phyloP scores from a whole-genome alignment of 2,113 vertebrate species.

The Puffinus mauretanicus region DNA sequence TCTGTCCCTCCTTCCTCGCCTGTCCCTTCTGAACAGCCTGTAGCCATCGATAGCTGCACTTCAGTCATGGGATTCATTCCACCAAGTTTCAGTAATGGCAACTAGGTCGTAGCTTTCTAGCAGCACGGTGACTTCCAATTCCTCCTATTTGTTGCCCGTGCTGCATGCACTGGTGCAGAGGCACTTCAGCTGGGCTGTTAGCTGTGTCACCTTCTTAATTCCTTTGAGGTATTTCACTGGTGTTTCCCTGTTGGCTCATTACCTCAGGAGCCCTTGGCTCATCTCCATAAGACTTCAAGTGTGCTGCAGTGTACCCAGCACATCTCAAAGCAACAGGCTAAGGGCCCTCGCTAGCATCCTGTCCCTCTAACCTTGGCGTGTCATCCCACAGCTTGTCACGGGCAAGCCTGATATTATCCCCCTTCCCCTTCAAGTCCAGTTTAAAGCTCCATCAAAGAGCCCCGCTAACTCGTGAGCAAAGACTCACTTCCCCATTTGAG shows the following conservation, averaged over 20 bases:
- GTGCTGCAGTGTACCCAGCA: neutral
- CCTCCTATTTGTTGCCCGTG: neutral
- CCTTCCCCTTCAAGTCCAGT: neutral
- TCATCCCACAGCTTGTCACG: neutral
- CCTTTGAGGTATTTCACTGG: neutral
- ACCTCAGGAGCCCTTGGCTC: neutral
- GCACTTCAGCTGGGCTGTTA: neutral
- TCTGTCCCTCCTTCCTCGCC: neutral
- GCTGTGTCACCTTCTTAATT: neutral
- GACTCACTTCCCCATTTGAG: neutral
- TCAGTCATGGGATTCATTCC: neutral
- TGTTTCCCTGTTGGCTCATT: neutral
- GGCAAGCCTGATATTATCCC: neutral
- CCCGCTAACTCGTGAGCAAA: rapidly evolving
- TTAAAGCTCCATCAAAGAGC: neutral
- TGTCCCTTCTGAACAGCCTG: neutral
- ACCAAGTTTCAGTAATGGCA: neutral
- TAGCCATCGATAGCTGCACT: neutral
- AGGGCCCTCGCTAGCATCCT: neutral
- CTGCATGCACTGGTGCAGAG: neutral
- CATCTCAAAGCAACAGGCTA: neutral
- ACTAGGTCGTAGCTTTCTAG: neutral
- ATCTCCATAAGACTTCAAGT: neutral
- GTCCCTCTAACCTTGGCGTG: neutral
- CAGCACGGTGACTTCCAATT: neutral